Percentiles rank a stretch among this genome's conserved stretches.
phyloP scores from a whole-genome alignment of 2,113 vertebrate species.

The Paedocypris sp. region DNA sequence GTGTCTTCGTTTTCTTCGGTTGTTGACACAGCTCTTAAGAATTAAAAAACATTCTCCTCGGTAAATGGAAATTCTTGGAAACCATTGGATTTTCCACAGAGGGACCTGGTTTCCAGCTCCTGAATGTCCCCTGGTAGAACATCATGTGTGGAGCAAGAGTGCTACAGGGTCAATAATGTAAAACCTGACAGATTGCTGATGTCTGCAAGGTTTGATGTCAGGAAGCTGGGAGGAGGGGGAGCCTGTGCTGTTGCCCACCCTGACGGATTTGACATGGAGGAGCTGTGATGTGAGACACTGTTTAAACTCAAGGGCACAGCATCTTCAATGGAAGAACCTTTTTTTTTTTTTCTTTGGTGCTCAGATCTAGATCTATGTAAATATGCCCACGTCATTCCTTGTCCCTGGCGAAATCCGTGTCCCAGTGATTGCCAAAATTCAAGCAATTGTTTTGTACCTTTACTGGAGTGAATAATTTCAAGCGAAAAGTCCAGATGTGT shows the following conservation, averaged over 20 bases:
- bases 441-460: not conserved
- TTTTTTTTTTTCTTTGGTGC: not conserved
- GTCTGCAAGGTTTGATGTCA: not conserved
- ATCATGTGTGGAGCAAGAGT: not conserved
- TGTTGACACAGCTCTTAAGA: too few species aligned
- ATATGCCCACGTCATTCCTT: not conserved
- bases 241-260: not conserved
- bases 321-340: not conserved
- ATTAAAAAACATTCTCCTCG: too few species aligned
- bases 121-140: not conserved
- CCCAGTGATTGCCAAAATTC: not conserved
- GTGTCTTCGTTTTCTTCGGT: too few species aligned
- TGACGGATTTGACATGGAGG: conserved; percentile 15
- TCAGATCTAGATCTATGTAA: not conserved
- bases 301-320: conserved; percentile 8
- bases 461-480: not conserved
- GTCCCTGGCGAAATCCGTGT: not conserved
- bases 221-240: not conserved
- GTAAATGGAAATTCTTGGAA: too few species aligned
- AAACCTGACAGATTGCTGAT: conserved; percentile 10
- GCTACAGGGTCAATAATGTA: not conserved
- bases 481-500: conserved; percentile 14
- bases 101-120: not conserved
- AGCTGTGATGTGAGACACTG: not conserved
- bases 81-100: not conserved